Conservation (phyloP, 2,113 vertebrate genomes). For the Corythaixoides concolor region DNA sequence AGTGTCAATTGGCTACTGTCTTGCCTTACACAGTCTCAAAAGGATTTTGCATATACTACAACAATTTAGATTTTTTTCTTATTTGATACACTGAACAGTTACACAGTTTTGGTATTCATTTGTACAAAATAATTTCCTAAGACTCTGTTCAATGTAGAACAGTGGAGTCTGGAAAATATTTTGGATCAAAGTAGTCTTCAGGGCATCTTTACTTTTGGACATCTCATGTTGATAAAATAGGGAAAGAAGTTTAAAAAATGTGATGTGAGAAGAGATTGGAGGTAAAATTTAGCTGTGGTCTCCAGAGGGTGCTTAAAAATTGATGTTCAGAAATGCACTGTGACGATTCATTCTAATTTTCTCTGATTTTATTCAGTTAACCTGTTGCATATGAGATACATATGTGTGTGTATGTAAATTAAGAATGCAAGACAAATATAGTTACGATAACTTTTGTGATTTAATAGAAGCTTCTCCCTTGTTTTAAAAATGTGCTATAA, state of each 20-base stretch:
- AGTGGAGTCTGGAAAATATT: not conserved
- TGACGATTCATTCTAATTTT: not conserved
- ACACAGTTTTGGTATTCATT: not conserved
- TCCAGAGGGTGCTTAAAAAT: not conserved
- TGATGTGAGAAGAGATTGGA: not conserved
- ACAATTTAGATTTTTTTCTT: not conserved
- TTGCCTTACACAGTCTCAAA: not conserved
- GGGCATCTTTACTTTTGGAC: not conserved
- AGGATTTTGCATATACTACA: not conserved
- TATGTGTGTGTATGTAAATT: not conserved
- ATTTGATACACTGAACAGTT: not conserved
- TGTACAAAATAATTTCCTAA: not conserved
- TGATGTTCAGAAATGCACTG: not conserved
- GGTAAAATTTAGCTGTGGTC: not conserved
- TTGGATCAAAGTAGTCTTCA: not conserved
- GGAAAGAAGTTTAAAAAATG: not conserved
- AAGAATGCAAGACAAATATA: not conserved
- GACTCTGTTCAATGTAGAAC: not conserved
- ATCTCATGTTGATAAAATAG: not conserved
- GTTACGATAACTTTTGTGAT: not conserved
- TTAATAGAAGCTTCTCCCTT: not conserved
- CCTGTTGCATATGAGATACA: not conserved
- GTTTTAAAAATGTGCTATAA: not conserved
- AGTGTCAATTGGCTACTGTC: not conserved
- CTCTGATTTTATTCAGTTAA: not conserved